Conservation (phyloP, 30 jellyfish, hydroid and myxozoan species). For the Pseudorhiza aurosa region DNA sequence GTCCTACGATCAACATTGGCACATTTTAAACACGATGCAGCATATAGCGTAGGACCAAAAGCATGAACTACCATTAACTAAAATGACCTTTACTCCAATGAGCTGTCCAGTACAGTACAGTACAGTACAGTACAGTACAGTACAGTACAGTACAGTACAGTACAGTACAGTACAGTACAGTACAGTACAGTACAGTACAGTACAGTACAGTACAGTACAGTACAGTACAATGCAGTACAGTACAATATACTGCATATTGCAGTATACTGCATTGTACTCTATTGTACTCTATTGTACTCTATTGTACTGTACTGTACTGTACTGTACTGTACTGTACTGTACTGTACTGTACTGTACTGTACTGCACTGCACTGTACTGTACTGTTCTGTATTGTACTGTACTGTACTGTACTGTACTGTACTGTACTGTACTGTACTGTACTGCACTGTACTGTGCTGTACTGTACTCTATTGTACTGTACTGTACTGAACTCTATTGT, state of each 20-base stretch:
- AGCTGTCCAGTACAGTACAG: background rate
- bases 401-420: background rate
- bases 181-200: background rate
- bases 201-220: background rate
- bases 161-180: background rate
- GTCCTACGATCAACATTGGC: conserved; percentile 63
- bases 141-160: background rate
- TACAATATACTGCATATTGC: no score
- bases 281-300: no score
- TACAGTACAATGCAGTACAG: background rate
- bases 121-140: background rate
- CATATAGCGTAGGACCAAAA: background rate
- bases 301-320: no score
- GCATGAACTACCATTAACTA: background rate
- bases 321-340: no score
- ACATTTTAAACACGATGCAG: background rate
- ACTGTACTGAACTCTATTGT: background rate
- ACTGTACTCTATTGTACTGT: background rate
- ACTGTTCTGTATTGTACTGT: background rate
- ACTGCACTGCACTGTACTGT: background rate
- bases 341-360: no score
- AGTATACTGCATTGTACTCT: no score
- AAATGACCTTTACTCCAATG: background rate
- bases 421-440: background rate
- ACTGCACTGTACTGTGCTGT: background rate